Percentiles rank a stretch among this genome's conserved stretches.
phyloP scores from a whole-genome alignment of 2,888 invertebrate species.

The Hydrotaea cyrtoneurina region DNA sequence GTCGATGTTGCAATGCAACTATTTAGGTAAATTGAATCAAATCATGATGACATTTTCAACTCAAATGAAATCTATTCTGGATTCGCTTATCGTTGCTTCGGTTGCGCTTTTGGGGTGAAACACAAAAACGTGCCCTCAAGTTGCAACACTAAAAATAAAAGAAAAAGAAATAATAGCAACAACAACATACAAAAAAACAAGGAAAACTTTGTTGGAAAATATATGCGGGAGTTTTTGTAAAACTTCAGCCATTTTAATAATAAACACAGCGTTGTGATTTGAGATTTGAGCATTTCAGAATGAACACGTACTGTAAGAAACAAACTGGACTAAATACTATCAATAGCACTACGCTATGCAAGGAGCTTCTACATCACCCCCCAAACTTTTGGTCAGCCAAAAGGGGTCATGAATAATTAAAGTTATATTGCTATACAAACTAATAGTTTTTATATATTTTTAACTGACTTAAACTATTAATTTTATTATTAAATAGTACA shows the following conservation, averaged over 20 bases:
- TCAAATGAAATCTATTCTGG: not conserved
- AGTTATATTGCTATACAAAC: no score
- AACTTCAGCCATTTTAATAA: not conserved
- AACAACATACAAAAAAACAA: not conserved
- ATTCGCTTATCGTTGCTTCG: not conserved
- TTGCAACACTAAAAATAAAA: not conserved
- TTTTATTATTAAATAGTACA: no score
- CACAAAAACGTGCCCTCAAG: not conserved
- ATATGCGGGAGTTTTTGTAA: not conserved
- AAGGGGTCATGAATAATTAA: no score
- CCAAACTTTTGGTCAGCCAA: no score
- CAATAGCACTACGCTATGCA: no score
- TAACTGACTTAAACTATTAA: no score
- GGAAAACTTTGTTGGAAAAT: not conserved
- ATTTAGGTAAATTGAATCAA: not conserved
- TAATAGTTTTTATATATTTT: no score
- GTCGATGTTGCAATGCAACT: not conserved
- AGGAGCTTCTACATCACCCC: no score
- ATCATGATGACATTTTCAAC: slow-evolving; percentile 11
- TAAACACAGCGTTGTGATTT: no score
- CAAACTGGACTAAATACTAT: no score
- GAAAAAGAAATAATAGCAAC: not conserved
- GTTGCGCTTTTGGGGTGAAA: not conserved
- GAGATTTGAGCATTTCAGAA: no score
- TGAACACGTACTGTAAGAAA: no score